Evolutionary conservation across 2,113 vertebrate genomes (phyloP).

Genomic region (Anas platyrhynchos): DNA sequence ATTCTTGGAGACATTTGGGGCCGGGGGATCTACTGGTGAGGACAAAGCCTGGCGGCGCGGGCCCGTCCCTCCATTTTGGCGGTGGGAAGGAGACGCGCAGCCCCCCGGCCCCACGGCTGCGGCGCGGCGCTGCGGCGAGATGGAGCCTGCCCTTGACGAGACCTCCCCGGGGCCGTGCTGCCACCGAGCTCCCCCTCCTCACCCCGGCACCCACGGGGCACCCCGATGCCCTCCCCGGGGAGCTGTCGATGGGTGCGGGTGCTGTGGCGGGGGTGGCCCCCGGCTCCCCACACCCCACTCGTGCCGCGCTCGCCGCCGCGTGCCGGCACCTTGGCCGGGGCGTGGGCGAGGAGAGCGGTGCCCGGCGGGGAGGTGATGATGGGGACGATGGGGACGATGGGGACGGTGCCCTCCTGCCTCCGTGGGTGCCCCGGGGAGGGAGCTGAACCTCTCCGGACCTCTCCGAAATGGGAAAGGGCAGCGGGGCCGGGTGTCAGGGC

Average conservation of each 20-base stretch:
- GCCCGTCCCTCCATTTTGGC: conserved; percentile 1
- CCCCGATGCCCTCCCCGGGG: too few species aligned
- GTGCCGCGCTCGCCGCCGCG: background rate
- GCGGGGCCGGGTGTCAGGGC: background rate
- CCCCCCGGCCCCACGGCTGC: background rate
- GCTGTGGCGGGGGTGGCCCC: background rate
- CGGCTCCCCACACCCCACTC: background rate
- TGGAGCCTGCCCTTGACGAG: background rate
- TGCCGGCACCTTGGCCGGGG: too few species aligned
- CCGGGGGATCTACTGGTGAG: background rate
- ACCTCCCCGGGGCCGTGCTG: background rate
- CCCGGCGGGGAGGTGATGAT: too few species aligned
- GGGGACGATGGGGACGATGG: too few species aligned
- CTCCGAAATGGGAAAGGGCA: background rate
- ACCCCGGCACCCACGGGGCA: too few species aligned
- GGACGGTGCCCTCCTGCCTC: background rate
- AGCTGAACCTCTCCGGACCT: background rate
- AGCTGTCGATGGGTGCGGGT: too few species aligned
- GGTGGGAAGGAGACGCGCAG: background rate
- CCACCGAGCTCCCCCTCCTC: too few species aligned
- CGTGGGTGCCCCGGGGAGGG: background rate
- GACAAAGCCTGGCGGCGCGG: background rate
- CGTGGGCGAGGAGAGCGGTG: too few species aligned
- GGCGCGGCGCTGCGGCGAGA: background rate
- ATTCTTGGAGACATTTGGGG: too few species aligned